phyloP scores from a whole-genome alignment of 2,797 vertebrate genomes.

The Acanthurus lineatus region DNA sequence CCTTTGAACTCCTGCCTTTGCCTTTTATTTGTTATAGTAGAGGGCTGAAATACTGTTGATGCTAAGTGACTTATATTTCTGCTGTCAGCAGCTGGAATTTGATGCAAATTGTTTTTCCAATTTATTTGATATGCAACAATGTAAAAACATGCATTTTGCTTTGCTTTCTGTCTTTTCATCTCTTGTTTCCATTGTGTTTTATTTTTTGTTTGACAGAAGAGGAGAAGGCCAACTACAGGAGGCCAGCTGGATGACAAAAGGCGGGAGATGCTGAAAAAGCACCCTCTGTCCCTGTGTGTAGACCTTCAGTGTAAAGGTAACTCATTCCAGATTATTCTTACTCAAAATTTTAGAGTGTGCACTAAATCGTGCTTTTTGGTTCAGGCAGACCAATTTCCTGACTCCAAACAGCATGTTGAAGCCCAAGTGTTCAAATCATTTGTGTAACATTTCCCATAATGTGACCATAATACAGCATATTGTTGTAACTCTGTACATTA shows the following conservation, averaged over 20 bases:
- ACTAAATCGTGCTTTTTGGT: not conserved
- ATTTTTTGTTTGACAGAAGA: slow-evolving; percentile 86
- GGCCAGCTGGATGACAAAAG: slow-evolving; percentile 97
- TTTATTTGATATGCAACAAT: slow-evolving; percentile 12
- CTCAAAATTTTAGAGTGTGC: not conserved
- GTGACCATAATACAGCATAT: slow-evolving; percentile 9
- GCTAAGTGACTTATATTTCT: slow-evolving; percentile 20
- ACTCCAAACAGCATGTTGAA: not conserved
- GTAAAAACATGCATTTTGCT: slow-evolving; percentile 10
- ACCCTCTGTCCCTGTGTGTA: slow-evolving; percentile 92
- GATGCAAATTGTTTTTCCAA: slow-evolving; percentile 7
- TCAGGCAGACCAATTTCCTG: not conserved
- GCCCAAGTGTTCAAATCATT: slow-evolving; percentile 8
- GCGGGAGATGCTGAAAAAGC: slow-evolving; percentile 95
- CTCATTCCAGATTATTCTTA: not conserved
- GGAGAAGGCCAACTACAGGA: slow-evolving; percentile 92
- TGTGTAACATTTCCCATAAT: slow-evolving; percentile 10
- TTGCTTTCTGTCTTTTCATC: slow-evolving; percentile 1
- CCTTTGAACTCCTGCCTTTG: not conserved
- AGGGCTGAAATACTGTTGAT: not conserved
- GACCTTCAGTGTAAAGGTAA: slow-evolving; percentile 96
- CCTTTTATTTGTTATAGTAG: not conserved
- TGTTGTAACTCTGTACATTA: slow-evolving; percentile 34
- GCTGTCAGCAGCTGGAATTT: slow-evolving; percentile 21
- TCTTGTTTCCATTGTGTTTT: not conserved